Conservation (phyloP, 2,888 invertebrate species). For the Sesia bembeciformis region DNA sequence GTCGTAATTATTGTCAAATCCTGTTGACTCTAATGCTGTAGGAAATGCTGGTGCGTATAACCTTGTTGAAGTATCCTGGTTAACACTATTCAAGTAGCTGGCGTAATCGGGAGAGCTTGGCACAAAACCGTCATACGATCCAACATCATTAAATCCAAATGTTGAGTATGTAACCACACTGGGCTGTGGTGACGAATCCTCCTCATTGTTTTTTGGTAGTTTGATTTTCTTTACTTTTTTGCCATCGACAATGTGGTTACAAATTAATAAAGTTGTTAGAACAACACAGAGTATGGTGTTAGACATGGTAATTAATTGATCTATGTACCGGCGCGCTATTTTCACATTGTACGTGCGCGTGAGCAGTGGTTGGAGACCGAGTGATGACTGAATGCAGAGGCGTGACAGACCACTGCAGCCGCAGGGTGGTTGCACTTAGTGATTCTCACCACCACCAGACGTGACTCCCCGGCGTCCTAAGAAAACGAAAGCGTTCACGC, state of each 20-base stretch:
- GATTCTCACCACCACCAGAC: constrained; percentile 21
- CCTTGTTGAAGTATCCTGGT: constrained; percentile 40
- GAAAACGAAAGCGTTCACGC: constrained; percentile 71
- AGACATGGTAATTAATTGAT: constrained; percentile 39
- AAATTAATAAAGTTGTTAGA: constrained; percentile 32
- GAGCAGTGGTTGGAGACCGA: constrained; percentile 41
- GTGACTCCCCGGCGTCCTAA: constrained; percentile 37
- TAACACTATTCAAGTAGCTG: constrained; percentile 33
- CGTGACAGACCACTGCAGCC: constrained; percentile 6
- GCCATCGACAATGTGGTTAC: constrained; percentile 23
- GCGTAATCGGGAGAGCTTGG: constrained; percentile 59
- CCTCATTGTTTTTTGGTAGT: constrained; percentile 33
- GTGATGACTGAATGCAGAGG: constrained; percentile 37
- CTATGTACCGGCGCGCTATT: constrained; percentile 33
- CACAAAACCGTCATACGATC: constrained; percentile 52
- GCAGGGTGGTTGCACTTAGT: constrained; percentile 15
- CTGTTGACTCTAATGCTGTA: constrained; percentile 42
- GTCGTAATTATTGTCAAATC: constrained; percentile 28
- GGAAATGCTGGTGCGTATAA: constrained; percentile 59
- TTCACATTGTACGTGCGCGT: constrained; percentile 53
- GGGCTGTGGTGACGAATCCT: constrained; percentile 46
- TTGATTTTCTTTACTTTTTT: constrained; percentile 46
- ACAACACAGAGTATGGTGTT: constrained; percentile 34
- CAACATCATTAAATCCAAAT: constrained; percentile 63
- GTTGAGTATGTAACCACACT: constrained; percentile 62